phyloP scores from a whole-genome alignment of 1,140 invertebrate genomes.

The Mizuhopecten yessoensis region DNA sequence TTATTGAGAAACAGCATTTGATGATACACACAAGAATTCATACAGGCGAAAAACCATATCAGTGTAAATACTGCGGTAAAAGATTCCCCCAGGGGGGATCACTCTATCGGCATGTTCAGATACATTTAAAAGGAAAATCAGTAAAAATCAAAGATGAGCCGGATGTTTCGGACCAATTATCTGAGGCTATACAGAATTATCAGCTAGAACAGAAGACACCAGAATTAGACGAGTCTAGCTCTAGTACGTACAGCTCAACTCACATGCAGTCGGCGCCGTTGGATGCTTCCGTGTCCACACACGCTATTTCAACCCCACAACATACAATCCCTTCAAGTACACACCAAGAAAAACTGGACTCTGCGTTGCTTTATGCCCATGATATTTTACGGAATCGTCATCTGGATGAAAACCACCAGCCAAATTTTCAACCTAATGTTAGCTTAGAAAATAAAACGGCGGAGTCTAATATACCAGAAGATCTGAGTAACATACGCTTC shows the following conservation, averaged over 20 bases:
- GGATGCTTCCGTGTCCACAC: not conserved
- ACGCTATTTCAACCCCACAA: not conserved
- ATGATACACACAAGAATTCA: constrained; percentile 52
- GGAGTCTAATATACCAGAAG: not conserved
- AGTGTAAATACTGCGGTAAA: constrained; percentile 58
- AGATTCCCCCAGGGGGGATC: constrained; percentile 52
- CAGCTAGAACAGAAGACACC: not conserved
- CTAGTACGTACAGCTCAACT: not conserved
- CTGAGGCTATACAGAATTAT: not conserved
- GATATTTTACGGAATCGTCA: constrained; percentile 11
- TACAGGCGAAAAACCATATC: constrained; percentile 55
- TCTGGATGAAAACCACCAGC: constrained; percentile 2
- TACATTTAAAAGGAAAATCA: constrained; percentile 29
- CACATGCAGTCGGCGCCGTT: not conserved
- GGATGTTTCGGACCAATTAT: not conserved
- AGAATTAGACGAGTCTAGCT: not conserved
- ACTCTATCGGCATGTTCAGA: constrained; percentile 49
- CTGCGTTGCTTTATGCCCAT: not conserved
- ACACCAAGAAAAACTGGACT: constrained; percentile 1
- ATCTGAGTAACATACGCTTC: not conserved
- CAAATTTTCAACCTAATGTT: not conserved
- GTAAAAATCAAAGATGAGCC: constrained; percentile 9
- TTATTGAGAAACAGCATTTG: constrained; percentile 73
- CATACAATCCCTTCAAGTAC: not conserved
- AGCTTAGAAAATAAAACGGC: constrained; percentile 7